Evolutionary conservation across 1,140 invertebrate genomes (phyloP).

Genomic region (Pseudomyrmex dendroicus): DNA sequence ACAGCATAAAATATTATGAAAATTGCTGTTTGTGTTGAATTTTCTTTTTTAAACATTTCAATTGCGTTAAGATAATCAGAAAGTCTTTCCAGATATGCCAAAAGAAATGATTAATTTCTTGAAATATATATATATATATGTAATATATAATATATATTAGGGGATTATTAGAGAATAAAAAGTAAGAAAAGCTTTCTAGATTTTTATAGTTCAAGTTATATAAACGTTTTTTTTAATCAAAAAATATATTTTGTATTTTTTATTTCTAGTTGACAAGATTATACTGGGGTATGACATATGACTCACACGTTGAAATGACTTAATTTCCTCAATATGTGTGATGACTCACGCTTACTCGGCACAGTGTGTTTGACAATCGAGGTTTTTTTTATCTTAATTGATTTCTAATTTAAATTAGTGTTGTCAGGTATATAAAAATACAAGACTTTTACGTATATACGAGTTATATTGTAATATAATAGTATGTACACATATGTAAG

Average conservation of each 20-base stretch:
- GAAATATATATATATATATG: neutral
- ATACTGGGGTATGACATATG: constrained; percentile 11
- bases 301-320: constrained; percentile 31
- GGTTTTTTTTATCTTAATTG: constrained; percentile 2
- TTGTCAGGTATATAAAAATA: neutral
- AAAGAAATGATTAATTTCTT: constrained; percentile 40
- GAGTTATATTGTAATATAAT: constrained; percentile 29
- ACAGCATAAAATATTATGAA: constrained; percentile 31
- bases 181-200: constrained; percentile 29
- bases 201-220: constrained; percentile 44
- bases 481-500: neutral
- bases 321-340: constrained; percentile 52
- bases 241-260: neutral
- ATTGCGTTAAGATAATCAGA: constrained; percentile 36
- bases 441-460: neutral
- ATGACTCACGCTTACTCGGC: constrained; percentile 44
- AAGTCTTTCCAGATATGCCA: constrained; percentile 38
- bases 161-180: constrained; percentile 28
- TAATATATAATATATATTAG: constrained; percentile 31
- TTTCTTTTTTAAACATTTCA: constrained; percentile 11
- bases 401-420: neutral
- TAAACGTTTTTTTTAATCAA: constrained; percentile 19
- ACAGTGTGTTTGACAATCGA: neutral
- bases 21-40: constrained; percentile 13
- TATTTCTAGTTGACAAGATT: constrained; percentile 26